Evolutionary conservation across 2,888 invertebrate species (phyloP).

Genomic region (Diarsia dahlii): DNA sequence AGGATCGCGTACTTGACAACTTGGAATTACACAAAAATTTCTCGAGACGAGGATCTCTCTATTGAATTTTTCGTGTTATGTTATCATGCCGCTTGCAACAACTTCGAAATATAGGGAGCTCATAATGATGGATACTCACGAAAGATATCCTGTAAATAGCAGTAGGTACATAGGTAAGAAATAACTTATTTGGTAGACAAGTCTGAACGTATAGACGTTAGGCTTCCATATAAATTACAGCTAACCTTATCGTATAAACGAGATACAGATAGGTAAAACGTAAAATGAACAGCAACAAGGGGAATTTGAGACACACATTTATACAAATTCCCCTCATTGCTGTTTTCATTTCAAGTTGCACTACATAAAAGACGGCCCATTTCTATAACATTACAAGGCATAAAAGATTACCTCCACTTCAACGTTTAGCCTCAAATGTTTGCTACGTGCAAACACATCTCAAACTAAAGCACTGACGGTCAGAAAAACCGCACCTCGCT

Average conservation of each 20-base stretch:
- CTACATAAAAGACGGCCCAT: neutral
- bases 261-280: neutral
- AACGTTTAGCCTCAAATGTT: slow-evolving; percentile 5
- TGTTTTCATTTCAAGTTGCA: neutral
- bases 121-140: too few relatives aligned
- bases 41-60: too few relatives aligned
- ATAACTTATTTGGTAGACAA: too few relatives aligned
- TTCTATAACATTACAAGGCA: neutral
- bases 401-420: neutral
- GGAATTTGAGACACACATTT: neutral
- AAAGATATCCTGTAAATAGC: too few relatives aligned
- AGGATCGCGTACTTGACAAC: too few relatives aligned
- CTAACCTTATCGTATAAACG: neutral
- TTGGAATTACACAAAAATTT: too few relatives aligned
- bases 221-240: neutral
- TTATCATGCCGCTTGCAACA: too few relatives aligned
- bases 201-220: too few relatives aligned
- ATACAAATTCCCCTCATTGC: neutral
- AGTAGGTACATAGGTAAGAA: too few relatives aligned
- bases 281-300: neutral
- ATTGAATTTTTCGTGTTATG: too few relatives aligned
- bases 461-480: slow-evolving; percentile 1
- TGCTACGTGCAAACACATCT: slow-evolving; percentile 3
- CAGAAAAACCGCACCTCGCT: slow-evolving; percentile 15
- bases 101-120: too few relatives aligned